phyloP scores from a whole-genome alignment of 2,888 invertebrate genomes.

The Serrognathus titanus region DNA sequence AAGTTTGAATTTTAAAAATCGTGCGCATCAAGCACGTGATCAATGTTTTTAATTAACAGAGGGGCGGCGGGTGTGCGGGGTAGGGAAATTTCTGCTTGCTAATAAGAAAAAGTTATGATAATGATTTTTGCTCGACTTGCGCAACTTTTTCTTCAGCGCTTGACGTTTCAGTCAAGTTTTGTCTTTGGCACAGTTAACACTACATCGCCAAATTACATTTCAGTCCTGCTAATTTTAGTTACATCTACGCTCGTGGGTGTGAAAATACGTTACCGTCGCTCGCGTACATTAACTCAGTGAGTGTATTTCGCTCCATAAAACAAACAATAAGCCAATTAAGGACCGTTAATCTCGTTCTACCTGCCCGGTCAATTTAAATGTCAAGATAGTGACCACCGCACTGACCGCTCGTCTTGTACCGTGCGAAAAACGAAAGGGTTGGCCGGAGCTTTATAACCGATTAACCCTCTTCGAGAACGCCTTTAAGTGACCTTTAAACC shows the following conservation, averaged over 20 bases:
- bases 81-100: slow-evolving; percentile 31
- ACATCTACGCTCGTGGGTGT: too few species aligned
- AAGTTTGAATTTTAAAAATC: slow-evolving; percentile 18
- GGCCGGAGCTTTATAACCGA: slow-evolving; percentile 16
- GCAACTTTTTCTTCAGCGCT: slow-evolving; percentile 41
- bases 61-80: slow-evolving; percentile 31
- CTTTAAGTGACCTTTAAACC: slow-evolving; percentile 18
- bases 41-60: slow-evolving; percentile 40
- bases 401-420: slow-evolving; percentile 25
- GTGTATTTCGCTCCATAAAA: too few species aligned
- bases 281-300: too few species aligned
- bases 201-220: slow-evolving; percentile 3
- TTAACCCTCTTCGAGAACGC: slow-evolving; percentile 21
- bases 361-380: slow-evolving; percentile 15
- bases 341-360: slow-evolving; percentile 22
- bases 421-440: slow-evolving; percentile 33
- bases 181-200: slow-evolving; percentile 29
- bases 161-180: slow-evolving; percentile 33
- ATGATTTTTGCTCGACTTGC: slow-evolving; percentile 48
- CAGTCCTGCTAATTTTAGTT: background rate
- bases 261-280: too few species aligned
- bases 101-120: slow-evolving; percentile 49
- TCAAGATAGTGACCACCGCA: slow-evolving; percentile 27
- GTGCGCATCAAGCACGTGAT: slow-evolving; percentile 33
- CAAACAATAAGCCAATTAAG: slow-evolving; percentile 27